Percentiles rank a stretch among this genome's conserved stretches.
Conservation (phyloP, 2,888 invertebrate species). For the Nomada ferruginata region DNA sequence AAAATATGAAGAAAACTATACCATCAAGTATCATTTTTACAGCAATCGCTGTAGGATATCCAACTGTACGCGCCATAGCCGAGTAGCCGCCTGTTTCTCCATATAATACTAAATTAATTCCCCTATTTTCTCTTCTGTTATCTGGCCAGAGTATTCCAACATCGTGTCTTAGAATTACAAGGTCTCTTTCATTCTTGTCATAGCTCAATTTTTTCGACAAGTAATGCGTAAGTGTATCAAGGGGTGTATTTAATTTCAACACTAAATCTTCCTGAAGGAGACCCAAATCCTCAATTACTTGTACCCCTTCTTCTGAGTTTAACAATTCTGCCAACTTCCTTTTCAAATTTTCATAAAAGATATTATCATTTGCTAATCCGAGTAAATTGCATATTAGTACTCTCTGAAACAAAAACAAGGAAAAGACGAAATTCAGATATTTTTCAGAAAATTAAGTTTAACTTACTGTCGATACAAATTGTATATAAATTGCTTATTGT, state of each 20-base stretch:
- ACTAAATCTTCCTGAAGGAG: conserved; percentile 93
- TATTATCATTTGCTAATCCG: conserved; percentile 92
- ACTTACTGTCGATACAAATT: too few species aligned
- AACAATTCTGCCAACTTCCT: conserved; percentile 92
- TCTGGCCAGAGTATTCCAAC: conserved; percentile 97
- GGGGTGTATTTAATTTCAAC: conserved; percentile 92
- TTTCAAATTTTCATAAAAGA: conserved; percentile 97
- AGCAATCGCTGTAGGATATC: conserved; percentile 97
- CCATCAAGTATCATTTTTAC: conserved; percentile 99
- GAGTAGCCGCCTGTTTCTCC: conserved; percentile 94
- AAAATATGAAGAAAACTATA: conserved; percentile 81
- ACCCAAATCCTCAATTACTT: conserved; percentile 94
- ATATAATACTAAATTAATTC: conserved; percentile 95
- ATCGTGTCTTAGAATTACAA: conserved; percentile 97
- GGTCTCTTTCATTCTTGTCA: conserved; percentile 93
- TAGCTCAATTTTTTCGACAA: conserved; percentile 92
- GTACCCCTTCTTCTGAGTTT: conserved; percentile 89
- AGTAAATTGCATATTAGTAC: conserved; percentile 94
- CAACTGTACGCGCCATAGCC: conserved; percentile 98
- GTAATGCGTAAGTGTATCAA: conserved; percentile 97
- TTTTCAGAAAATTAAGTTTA: not conserved
- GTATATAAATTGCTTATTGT: too few species aligned
- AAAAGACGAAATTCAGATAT: not conserved
- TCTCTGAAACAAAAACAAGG: conserved; percentile 85
- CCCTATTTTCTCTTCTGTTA: conserved; percentile 91